These are phyloP conservation scores for Bovichtus variegatus DNA, from an alignment of 2,797 vertebrate species.

Conservation along the genomic window DNA sequence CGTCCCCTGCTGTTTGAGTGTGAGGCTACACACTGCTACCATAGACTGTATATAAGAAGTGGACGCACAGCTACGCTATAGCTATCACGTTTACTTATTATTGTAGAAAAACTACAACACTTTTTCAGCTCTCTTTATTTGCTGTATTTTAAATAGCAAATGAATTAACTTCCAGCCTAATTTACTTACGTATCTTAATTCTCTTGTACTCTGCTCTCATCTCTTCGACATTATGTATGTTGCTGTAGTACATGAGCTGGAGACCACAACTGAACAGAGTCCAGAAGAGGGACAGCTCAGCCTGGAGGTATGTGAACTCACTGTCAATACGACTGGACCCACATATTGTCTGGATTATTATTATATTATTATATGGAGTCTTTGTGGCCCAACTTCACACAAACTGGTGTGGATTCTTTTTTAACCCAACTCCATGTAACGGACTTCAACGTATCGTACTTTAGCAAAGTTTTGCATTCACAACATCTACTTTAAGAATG, in stretches of 20 bases:
- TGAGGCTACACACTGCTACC: background rate
- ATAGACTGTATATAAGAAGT: too few species aligned
- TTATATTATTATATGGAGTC: background rate
- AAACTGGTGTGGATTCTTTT: background rate
- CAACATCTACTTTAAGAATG: background rate
- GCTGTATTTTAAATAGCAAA: background rate
- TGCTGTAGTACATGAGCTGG: conserved; percentile 90
- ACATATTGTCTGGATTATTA: background rate
- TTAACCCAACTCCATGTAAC: background rate
- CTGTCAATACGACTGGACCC: background rate
- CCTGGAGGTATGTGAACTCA: conserved; percentile 9
- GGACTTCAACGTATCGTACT: background rate
- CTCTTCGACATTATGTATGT: background rate
- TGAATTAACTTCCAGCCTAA: background rate
- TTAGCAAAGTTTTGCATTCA: background rate
- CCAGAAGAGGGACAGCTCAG: conserved; percentile 83
- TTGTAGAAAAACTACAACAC: background rate
- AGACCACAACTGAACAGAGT: conserved; percentile 90
- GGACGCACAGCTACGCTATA: background rate
- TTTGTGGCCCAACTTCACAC: background rate
- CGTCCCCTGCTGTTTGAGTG: background rate
- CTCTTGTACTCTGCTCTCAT: background rate
- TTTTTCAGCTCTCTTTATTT: background rate
- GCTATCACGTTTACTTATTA: background rate
- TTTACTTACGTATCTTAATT: background rate